Evolutionary conservation across 1,140 invertebrate genomes (phyloP).

Genomic region (Proales similis): DNA sequence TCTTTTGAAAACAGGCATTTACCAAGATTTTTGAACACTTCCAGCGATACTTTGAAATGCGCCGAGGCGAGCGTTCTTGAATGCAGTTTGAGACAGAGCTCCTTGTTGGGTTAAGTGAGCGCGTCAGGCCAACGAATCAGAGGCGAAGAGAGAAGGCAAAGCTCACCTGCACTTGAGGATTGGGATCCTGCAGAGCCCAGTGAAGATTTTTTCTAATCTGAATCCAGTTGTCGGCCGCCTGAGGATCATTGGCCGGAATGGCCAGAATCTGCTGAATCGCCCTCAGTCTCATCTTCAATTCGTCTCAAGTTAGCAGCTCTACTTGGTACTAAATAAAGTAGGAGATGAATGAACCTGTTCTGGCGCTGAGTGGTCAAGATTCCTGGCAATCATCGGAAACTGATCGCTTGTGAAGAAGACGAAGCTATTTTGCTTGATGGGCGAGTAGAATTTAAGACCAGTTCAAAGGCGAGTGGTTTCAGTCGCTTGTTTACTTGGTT

Average conservation of each 20-base stretch:
- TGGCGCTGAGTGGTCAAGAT: conserved; percentile 13
- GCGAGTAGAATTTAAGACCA: too few species aligned
- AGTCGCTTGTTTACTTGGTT: too few species aligned
- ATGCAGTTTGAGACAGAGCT: conserved; percentile 34
- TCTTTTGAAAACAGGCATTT: too few species aligned
- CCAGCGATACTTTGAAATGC: conserved; percentile 34
- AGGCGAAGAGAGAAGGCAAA: too few species aligned
- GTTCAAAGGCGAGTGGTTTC: too few species aligned
- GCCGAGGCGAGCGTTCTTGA: conserved; percentile 24
- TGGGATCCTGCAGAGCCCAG: conserved; percentile 13
- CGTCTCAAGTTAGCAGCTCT: too few species aligned
- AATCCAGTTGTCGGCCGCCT: conserved; percentile 33
- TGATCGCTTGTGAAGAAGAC: conserved; percentile 35
- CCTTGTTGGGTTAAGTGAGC: too few species aligned
- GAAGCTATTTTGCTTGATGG: conserved; percentile 37
- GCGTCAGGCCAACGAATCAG: too few species aligned
- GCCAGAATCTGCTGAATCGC: conserved; percentile 36
- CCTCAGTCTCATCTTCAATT: conserved; percentile 18
- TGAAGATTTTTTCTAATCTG: conserved; percentile 30
- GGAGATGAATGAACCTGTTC: too few species aligned
- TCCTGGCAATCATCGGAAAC: conserved; percentile 25
- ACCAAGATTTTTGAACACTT: conserved; percentile 18
- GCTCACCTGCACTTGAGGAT: conserved; percentile 10
- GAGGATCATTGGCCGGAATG: conserved; percentile 25
- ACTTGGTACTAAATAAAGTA: too few species aligned